Evolutionary conservation across 2,797 vertebrate genomes (phyloP).

Genomic region (Vespertilio murinus): DNA sequence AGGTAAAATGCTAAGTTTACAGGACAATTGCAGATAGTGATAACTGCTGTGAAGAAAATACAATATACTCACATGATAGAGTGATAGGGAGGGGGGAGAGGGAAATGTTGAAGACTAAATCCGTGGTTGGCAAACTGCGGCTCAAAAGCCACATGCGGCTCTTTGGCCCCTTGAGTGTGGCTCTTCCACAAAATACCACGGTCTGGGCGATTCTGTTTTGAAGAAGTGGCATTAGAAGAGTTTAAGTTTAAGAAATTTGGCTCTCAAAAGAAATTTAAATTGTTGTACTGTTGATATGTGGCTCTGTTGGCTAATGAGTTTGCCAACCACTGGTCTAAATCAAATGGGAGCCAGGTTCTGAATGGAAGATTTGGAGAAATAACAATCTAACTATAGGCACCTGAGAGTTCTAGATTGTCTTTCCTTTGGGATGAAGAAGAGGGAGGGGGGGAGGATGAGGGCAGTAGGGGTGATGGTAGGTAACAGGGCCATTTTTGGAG

Average conservation of each 20-base stretch:
- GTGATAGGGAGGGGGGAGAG: background rate
- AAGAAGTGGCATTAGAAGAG: too few species aligned
- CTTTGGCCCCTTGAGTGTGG: too few species aligned
- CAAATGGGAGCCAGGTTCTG: background rate
- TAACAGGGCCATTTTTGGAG: background rate
- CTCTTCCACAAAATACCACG: too few species aligned
- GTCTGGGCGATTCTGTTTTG: too few species aligned
- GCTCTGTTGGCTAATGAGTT: too few species aligned
- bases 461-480: background rate
- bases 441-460: background rate
- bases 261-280: too few species aligned
- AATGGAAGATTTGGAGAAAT: background rate
- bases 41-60: background rate
- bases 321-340: background rate
- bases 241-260: too few species aligned
- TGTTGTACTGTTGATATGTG: too few species aligned
- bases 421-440: background rate
- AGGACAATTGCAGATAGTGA: background rate
- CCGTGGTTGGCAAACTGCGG: too few species aligned
- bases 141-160: too few species aligned
- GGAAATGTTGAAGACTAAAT: background rate
- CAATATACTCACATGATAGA: background rate
- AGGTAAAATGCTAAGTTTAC: background rate
- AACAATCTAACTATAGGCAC: background rate
- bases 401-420: background rate